phyloP scores from a whole-genome alignment of 2,113 vertebrate genomes.

The Nerophis lumbriciformis region DNA sequence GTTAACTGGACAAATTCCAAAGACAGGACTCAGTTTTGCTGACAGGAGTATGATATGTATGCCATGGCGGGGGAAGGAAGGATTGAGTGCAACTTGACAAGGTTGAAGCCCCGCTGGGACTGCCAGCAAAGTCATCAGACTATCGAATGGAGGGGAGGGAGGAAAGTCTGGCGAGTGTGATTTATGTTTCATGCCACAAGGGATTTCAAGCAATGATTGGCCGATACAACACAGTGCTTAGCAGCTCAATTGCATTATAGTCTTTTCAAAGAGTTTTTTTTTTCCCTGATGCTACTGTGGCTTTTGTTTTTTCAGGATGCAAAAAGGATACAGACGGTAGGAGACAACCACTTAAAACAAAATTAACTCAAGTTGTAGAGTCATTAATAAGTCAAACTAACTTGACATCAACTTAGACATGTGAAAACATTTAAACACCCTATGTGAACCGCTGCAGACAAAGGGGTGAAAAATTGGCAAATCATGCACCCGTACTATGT shows the following conservation, averaged over 20 bases:
- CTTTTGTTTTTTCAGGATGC: conserved; percentile 46
- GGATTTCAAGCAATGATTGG: conserved; percentile 71
- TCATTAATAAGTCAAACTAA: no score
- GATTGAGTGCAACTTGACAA: conserved; percentile 33
- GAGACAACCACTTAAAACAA: conserved; percentile 24
- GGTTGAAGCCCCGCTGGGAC: conserved; percentile 48
- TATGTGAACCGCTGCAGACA: no score
- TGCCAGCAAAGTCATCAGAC: conserved; percentile 40
- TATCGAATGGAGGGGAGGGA: conserved; percentile 25
- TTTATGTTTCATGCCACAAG: conserved; percentile 66
- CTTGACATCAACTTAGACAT: no score
- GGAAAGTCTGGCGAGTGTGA: conserved; percentile 58
- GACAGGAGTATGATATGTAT: conserved; percentile 35
- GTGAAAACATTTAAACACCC: no score
- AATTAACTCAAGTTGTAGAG: neutral
- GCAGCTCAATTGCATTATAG: conserved; percentile 67
- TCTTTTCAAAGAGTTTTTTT: conserved; percentile 50
- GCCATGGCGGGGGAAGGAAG: conserved; percentile 27
- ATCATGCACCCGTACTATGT: no score
- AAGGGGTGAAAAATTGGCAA: no score
- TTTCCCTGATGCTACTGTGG: conserved; percentile 37
- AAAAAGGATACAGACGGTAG: conserved; percentile 31
- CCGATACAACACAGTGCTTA: conserved; percentile 67
- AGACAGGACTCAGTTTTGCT: conserved; percentile 1
- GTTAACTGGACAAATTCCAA: conserved; percentile 5